phyloP scores from a whole-genome alignment of 2,888 invertebrate genomes.

The Pseudeuparius sepicola region DNA sequence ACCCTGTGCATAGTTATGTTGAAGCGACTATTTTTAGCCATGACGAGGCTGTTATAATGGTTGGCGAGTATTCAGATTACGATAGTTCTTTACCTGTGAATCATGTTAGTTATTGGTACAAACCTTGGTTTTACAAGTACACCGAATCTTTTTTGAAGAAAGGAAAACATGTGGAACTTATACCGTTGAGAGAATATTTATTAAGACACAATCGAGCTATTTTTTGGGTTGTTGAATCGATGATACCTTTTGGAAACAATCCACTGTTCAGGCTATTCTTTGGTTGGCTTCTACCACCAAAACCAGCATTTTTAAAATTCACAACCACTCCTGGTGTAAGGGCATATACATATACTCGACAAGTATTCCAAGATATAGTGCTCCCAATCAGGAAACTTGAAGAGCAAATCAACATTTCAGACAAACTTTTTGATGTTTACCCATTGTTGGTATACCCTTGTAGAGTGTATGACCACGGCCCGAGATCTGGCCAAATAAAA shows the following conservation, averaged over 20 bases:
- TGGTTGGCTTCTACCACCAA: constrained; percentile 60
- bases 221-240: constrained; percentile 63
- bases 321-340: constrained; percentile 58
- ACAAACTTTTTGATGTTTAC: constrained; percentile 52
- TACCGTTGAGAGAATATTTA: constrained; percentile 55
- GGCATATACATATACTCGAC: constrained; percentile 58
- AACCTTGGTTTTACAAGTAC: constrained; percentile 64
- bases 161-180: constrained; percentile 47
- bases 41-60: constrained; percentile 56
- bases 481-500: constrained; percentile 47
- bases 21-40: constrained; percentile 54
- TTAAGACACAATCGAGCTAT: constrained; percentile 57
- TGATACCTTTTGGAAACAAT: constrained; percentile 62
- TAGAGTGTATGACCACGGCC: constrained; percentile 52
- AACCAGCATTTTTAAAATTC: constrained; percentile 62
- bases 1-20: constrained; percentile 48
- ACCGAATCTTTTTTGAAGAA: constrained; percentile 47
- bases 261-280: constrained; percentile 50
- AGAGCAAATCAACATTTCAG: constrained; percentile 50
- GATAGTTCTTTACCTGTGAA: constrained; percentile 45
- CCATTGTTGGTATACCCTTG: constrained; percentile 63
- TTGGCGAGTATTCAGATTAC: constrained; percentile 53
- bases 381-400: constrained; percentile 55
- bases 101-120: constrained; percentile 52
- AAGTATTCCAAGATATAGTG: constrained; percentile 64